Evolutionary conservation across 37 sponge, comb jelly and placozoan species (phyloP).

Genomic region (Haliclona indistincta): DNA sequence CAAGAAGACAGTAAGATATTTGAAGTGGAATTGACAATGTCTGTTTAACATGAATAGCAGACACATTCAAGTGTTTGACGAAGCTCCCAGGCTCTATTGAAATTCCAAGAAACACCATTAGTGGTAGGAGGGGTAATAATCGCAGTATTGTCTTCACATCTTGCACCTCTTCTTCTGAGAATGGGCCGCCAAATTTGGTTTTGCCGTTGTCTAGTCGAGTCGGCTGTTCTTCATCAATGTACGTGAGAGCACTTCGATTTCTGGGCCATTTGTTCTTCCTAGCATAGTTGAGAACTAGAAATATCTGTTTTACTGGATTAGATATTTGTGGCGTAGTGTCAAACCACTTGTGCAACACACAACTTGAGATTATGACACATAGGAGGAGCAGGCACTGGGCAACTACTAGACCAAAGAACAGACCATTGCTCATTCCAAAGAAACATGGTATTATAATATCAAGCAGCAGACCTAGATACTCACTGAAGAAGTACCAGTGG

Average conservation of each 20-base stretch:
- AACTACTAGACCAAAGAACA: no score
- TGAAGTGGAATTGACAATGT: no score
- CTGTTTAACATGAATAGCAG: not conserved
- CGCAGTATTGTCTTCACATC: conserved; percentile 4
- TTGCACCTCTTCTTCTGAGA: conserved; percentile 7
- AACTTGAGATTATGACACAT: not conserved
- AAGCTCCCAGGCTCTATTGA: not conserved
- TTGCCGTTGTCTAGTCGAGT: not conserved
- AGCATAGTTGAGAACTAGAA: not conserved
- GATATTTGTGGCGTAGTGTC: conserved; percentile 4
- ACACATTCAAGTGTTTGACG: not conserved
- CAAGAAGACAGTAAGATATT: not conserved
- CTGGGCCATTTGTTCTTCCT: not conserved
- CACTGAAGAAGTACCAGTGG: conserved; percentile 34
- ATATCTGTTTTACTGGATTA: not conserved
- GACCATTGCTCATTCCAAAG: no score
- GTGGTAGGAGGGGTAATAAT: not conserved
- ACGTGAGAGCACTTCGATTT: conserved; percentile 8
- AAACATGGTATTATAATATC: not conserved
- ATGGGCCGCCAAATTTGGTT: conserved; percentile 5
- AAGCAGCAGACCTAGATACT: not conserved
- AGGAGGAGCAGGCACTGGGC: no score
- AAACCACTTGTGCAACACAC: not conserved
- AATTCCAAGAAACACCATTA: not conserved
- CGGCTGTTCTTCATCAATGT: not conserved